phyloP scores from a whole-genome alignment of 2,888 invertebrate species.

The Acanthococcus lagerstroemiae region DNA sequence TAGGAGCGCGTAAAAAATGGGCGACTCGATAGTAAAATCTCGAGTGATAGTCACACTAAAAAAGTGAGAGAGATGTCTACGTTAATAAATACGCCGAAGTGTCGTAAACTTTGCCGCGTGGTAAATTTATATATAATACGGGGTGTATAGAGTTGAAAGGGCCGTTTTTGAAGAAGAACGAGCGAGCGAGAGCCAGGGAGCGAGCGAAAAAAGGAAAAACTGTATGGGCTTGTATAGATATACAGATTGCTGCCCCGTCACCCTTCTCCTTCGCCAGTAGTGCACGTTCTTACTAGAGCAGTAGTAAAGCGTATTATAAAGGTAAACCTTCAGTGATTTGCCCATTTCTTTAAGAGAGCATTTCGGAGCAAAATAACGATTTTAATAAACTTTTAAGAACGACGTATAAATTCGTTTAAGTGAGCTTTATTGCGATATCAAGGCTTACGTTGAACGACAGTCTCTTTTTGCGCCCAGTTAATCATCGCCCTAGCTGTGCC shows the following conservation, averaged over 20 bases:
- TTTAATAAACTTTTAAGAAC: neutral
- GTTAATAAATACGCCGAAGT: constrained; percentile 8
- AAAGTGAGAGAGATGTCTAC: neutral
- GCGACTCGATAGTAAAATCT: constrained; percentile 6
- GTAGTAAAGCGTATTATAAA: too few relatives aligned
- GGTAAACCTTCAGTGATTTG: neutral
- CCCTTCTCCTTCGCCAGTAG: too few relatives aligned
- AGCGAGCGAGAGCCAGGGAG: neutral
- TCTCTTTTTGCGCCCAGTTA: too few relatives aligned
- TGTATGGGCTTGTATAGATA: neutral
- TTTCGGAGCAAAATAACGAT: neutral
- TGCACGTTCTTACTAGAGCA: too few relatives aligned
- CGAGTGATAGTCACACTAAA: constrained; percentile 9
- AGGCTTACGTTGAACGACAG: too few relatives aligned
- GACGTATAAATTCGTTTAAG: neutral
- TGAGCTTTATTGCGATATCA: too few relatives aligned
- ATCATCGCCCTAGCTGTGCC: too few relatives aligned
- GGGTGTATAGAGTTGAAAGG: neutral
- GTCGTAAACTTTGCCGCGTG: constrained; percentile 2
- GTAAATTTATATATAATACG: neutral
- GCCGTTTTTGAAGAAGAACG: neutral
- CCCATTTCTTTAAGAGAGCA: neutral
- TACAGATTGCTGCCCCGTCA: neutral
- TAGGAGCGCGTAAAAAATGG: constrained; percentile 7
- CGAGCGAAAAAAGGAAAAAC: neutral